These are phyloP conservation scores for Orthosia gothica DNA, from an alignment of 2,888 invertebrate species.

Conservation along the genomic window DNA sequence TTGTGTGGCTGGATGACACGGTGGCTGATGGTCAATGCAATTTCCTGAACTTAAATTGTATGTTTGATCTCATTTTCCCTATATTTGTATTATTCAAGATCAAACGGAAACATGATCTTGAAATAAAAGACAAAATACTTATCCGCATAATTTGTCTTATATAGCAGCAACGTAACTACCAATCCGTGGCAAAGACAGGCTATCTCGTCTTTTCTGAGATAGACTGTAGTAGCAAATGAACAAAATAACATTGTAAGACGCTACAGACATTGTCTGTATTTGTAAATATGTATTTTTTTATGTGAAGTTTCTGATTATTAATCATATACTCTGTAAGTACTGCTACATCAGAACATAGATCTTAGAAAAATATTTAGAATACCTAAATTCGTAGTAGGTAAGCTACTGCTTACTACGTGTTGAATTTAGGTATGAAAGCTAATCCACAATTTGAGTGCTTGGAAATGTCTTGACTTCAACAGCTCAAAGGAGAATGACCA, in stretches of 20 bases:
- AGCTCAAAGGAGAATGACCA: too few relatives aligned
- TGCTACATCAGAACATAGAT: neutral
- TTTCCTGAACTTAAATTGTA: constrained; percentile 53
- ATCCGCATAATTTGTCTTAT: neutral
- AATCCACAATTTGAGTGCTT: neutral
- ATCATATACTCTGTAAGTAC: too few relatives aligned
- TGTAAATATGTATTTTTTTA: too few relatives aligned
- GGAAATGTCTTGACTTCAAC: neutral
- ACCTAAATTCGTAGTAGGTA: too few relatives aligned
- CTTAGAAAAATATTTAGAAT: neutral
- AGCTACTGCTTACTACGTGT: too few relatives aligned
- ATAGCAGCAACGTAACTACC: too few relatives aligned
- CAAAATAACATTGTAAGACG: neutral
- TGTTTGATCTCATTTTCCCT: constrained; percentile 40
- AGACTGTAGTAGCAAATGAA: neutral
- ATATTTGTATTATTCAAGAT: constrained; percentile 29
- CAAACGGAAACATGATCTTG: constrained; percentile 24
- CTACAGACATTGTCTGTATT: too few relatives aligned
- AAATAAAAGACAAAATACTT: constrained; percentile 9
- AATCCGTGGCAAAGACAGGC: too few relatives aligned
- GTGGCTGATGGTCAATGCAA: constrained; percentile 25
- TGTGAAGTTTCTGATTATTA: too few relatives aligned
- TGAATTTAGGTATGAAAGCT: neutral
- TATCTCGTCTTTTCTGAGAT: neutral
- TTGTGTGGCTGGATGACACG: constrained; percentile 40